Evolutionary conservation across 2,888 invertebrate genomes (phyloP).

Genomic region (Drepana falcataria): DNA sequence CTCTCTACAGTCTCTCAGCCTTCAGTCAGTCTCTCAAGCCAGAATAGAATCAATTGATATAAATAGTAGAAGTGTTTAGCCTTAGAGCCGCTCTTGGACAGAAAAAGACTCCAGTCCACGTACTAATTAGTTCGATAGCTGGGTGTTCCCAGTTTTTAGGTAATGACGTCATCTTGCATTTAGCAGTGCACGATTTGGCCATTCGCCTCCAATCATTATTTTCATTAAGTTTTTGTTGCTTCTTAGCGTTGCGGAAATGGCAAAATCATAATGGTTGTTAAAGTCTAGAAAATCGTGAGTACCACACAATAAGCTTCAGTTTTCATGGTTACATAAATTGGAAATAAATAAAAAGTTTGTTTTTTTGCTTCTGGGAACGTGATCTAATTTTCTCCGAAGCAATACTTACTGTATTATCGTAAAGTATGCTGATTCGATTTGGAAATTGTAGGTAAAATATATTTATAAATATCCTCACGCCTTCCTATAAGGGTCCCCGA

Average conservation of each 20-base stretch:
- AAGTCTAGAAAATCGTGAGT: neutral
- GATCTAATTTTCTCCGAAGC: too few species aligned
- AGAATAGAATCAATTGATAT: neutral
- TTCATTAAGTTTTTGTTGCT: neutral
- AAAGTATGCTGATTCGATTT: too few species aligned
- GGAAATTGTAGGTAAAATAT: too few species aligned
- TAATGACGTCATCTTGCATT: neutral
- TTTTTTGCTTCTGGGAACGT: too few species aligned
- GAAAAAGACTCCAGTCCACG: neutral
- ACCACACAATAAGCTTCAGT: neutral
- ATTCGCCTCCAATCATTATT: neutral
- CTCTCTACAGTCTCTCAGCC: too few species aligned
- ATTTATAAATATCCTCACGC: too few species aligned
- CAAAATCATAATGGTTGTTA: neutral
- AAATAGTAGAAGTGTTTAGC: neutral
- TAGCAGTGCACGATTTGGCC: neutral
- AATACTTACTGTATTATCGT: too few species aligned
- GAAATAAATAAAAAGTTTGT: too few species aligned
- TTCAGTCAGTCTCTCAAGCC: too few species aligned
- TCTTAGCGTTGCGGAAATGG: neutral
- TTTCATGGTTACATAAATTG: neutral
- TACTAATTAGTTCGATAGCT: neutral
- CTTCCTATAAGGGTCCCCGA: too few species aligned
- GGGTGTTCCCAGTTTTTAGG: neutral
- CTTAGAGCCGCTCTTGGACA: neutral